Conservation (phyloP, 2,888 invertebrate genomes). For the Chorisops tibialis region DNA sequence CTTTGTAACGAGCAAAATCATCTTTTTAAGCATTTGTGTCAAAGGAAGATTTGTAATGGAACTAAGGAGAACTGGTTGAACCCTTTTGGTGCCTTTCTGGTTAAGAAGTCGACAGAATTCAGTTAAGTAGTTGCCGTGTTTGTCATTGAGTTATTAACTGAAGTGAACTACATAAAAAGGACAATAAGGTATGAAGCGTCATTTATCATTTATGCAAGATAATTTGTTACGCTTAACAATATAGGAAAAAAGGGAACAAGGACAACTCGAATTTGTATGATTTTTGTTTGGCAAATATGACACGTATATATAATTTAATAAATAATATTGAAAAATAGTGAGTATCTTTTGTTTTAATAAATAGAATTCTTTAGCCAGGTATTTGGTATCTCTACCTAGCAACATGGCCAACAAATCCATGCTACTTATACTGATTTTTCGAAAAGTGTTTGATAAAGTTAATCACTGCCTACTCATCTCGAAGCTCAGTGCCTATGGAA, state of each 20-base stretch:
- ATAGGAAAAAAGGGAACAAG: background rate
- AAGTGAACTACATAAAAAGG: conserved; percentile 26
- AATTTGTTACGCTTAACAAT: conserved; percentile 15
- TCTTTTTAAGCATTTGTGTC: background rate
- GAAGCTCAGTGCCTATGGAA: no score
- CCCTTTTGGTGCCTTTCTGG: conserved; percentile 8
- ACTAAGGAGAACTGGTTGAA: conserved; percentile 12
- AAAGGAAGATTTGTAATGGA: background rate
- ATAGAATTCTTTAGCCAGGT: no score
- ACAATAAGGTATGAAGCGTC: conserved; percentile 8
- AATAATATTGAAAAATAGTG: no score
- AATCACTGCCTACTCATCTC: no score
- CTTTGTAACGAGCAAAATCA: background rate
- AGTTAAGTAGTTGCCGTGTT: conserved; percentile 26
- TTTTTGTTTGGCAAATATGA: no score
- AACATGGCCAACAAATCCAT: no score
- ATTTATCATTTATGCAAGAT: conserved; percentile 12
- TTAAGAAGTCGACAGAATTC: background rate
- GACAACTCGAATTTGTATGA: no score
- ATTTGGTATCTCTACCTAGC: no score
- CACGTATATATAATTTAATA: no score
- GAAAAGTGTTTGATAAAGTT: no score
- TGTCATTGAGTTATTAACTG: conserved; percentile 33
- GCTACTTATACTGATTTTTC: no score
- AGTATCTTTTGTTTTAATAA: no score